These are phyloP conservation scores for Cecidostiba fungosa DNA, from an alignment of 2,888 invertebrate species.

Conservation along the genomic window DNA sequence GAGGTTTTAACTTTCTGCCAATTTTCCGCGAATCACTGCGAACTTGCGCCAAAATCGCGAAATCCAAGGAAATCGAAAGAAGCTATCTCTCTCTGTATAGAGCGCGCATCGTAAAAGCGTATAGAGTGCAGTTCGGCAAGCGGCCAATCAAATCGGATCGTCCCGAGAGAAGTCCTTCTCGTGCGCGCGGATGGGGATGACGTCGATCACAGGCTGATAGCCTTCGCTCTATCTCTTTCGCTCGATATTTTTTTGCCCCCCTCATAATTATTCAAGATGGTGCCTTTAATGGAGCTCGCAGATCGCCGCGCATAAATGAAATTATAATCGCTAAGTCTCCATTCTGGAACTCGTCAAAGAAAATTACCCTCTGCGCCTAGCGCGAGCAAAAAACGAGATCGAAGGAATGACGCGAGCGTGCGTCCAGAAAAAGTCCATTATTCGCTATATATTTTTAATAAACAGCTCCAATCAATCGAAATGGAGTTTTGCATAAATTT, in stretches of 20 bases:
- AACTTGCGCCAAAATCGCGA: neutral
- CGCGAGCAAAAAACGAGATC: neutral
- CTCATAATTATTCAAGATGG: conserved; percentile 61
- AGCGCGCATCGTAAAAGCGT: conserved; percentile 24
- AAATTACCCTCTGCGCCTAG: conserved; percentile 34
- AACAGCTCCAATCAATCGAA: conserved; percentile 57
- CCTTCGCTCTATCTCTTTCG: conserved; percentile 49
- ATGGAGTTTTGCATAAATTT: conserved; percentile 47
- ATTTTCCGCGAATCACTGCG: neutral
- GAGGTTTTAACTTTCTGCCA: conserved; percentile 20
- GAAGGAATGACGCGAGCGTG: neutral
- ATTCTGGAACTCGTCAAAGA: conserved; percentile 46
- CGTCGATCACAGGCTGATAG: conserved; percentile 65
- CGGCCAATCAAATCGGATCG: conserved; percentile 72
- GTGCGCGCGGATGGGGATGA: conserved; percentile 61
- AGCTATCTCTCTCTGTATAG: neutral
- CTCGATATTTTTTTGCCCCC: conserved; percentile 59
- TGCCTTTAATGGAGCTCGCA: conserved; percentile 53
- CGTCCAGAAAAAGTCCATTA: conserved; percentile 54
- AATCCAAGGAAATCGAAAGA: conserved; percentile 20
- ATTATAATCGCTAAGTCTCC: conserved; percentile 55
- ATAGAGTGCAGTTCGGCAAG: conserved; percentile 63
- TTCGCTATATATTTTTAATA: conserved; percentile 56
- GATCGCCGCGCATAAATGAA: conserved; percentile 57
- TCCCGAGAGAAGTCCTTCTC: neutral